Conservation (phyloP, 2,113 vertebrate species). For the Mohoua ochrocephala region DNA sequence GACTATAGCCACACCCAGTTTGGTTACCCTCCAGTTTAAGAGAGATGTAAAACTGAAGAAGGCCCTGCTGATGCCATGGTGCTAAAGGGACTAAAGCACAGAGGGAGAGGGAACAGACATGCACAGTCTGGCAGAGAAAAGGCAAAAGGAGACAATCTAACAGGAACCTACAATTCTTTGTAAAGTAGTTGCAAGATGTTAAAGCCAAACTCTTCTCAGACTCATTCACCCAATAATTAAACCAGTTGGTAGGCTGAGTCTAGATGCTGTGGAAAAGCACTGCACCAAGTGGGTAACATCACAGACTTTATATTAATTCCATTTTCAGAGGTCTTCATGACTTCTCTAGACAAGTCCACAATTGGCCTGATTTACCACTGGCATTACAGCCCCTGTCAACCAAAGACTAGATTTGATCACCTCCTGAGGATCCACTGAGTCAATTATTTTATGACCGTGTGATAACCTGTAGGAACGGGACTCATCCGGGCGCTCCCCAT, state of each 20-base stretch:
- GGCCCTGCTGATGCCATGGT: neutral
- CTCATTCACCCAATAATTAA: rapidly evolving
- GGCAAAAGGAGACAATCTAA: neutral
- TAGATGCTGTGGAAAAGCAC: neutral
- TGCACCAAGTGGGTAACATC: rapidly evolving
- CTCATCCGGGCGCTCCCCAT: neutral
- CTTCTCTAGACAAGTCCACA: neutral
- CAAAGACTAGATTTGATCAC: neutral
- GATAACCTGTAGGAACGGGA: neutral
- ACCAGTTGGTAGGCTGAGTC: neutral
- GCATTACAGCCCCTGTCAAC: neutral
- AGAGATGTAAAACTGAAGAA: neutral
- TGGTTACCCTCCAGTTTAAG: neutral
- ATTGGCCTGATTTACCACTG: neutral
- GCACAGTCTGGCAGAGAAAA: neutral
- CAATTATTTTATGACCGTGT: neutral
- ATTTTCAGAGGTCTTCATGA: neutral
- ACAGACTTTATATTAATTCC: too few species aligned
- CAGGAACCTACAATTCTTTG: neutral
- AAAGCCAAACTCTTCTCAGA: neutral
- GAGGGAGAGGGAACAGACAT: neutral
- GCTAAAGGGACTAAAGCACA: neutral
- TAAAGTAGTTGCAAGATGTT: neutral
- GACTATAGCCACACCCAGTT: neutral
- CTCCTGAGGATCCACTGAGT: neutral